These are phyloP conservation scores for Xenopus petersii DNA, from an alignment of 2,797 vertebrate species.

Conservation along the genomic window DNA sequence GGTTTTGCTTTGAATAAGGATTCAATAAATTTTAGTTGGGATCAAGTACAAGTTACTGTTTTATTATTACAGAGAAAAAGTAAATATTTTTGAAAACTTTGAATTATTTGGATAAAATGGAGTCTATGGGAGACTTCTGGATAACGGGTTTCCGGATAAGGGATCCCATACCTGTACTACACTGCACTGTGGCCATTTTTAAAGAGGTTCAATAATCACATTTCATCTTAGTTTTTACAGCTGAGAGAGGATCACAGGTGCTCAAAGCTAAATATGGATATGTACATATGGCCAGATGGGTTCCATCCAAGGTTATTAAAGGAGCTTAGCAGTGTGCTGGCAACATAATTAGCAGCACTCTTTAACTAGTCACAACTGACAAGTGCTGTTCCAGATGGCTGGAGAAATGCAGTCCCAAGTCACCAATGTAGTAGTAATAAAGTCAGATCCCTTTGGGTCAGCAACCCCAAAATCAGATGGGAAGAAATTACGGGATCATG, in stretches of 20 bases:
- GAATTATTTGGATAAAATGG: too few relatives aligned
- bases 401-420: not conserved
- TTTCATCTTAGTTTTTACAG: not conserved
- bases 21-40: too few relatives aligned
- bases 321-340: not conserved
- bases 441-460: not conserved
- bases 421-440: not conserved
- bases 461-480: not conserved
- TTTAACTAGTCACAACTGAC: constrained; percentile 4
- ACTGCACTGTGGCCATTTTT: too few relatives aligned
- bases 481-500: too few relatives aligned
- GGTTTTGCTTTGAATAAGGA: too few relatives aligned
- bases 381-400: not conserved
- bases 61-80: too few relatives aligned
- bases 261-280: constrained; percentile 1
- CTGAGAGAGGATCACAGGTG: not conserved
- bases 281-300: not conserved
- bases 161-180: too few relatives aligned
- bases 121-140: too few relatives aligned
- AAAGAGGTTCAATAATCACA: not conserved
- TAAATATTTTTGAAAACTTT: too few relatives aligned
- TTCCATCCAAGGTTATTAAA: not conserved
- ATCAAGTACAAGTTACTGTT: too few relatives aligned
- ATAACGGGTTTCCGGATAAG: too few relatives aligned
- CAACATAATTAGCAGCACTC: not conserved